Evolutionary conservation across 2,888 invertebrate species (phyloP).

Genomic region (Amphipoea lucens): DNA sequence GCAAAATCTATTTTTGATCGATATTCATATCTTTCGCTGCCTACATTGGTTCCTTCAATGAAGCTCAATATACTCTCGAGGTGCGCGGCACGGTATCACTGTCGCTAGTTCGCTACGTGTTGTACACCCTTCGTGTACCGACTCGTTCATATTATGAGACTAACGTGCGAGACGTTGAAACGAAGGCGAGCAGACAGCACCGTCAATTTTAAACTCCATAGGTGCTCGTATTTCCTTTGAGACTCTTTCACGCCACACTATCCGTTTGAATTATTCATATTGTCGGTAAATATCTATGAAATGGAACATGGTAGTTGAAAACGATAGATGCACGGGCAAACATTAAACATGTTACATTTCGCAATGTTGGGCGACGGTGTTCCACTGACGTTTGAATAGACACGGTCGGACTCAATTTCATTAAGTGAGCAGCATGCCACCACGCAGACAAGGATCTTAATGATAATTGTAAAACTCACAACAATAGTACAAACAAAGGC

Average conservation of each 20-base stretch:
- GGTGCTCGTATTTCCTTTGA: constrained; percentile 85
- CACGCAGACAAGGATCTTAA: constrained; percentile 71
- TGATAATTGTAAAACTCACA: constrained; percentile 76
- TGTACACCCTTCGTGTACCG: neutral
- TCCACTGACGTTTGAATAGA: constrained; percentile 36
- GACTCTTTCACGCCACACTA: constrained; percentile 83
- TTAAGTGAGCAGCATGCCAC: constrained; percentile 65
- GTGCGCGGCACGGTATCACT: constrained; percentile 29
- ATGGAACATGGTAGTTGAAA: constrained; percentile 78
- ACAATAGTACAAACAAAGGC: constrained; percentile 79
- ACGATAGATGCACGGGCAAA: constrained; percentile 64
- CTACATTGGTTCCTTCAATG: constrained; percentile 7
- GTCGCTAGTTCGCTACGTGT: constrained; percentile 12
- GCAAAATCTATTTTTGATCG: neutral
- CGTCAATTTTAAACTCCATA: constrained; percentile 84
- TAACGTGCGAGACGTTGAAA: constrained; percentile 48
- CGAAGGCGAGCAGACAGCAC: constrained; percentile 68
- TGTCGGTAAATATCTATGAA: constrained; percentile 83
- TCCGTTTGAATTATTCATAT: constrained; percentile 86
- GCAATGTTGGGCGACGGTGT: constrained; percentile 11
- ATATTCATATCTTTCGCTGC: neutral
- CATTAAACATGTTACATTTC: constrained; percentile 36
- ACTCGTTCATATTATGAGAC: constrained; percentile 38
- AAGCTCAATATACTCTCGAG: constrained; percentile 12
- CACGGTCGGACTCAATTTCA: constrained; percentile 64